Percentiles rank a stretch among this genome's conserved stretches.
Evolutionary conservation across 2,113 vertebrate genomes (phyloP).

Genomic region (Corythornis vintsioides): DNA sequence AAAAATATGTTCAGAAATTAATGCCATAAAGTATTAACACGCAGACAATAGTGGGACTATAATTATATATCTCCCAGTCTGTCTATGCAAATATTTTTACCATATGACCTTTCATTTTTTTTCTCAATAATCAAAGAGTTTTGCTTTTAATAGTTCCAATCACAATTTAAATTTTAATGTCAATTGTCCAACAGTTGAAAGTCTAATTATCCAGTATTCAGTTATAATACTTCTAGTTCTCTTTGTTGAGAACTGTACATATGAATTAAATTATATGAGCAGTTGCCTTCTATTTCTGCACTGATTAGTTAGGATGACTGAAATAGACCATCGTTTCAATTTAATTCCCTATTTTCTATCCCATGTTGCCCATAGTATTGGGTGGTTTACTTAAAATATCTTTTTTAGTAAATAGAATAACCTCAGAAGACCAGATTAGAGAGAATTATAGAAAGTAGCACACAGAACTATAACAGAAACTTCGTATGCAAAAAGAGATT

Average conservation of each 20-base stretch:
- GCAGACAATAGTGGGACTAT: slow-evolving; percentile 37
- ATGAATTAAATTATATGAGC: slow-evolving; percentile 52
- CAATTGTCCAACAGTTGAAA: slow-evolving; percentile 51
- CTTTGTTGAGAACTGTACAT: slow-evolving; percentile 8
- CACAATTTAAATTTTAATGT: not conserved
- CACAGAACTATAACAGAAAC: not conserved
- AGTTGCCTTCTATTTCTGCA: slow-evolving; percentile 12
- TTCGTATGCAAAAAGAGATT: not conserved
- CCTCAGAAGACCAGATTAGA: slow-evolving; percentile 24
- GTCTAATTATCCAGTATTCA: slow-evolving; percentile 24
- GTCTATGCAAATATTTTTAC: slow-evolving; percentile 46
- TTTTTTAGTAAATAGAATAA: slow-evolving; percentile 52
- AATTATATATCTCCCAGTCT: slow-evolving; percentile 39
- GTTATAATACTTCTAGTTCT: not conserved
- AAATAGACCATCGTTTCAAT: slow-evolving; percentile 1
- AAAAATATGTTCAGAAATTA: slow-evolving; percentile 59
- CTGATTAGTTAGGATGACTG: not conserved
- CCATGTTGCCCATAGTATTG: not conserved
- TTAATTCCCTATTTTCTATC: slow-evolving; percentile 23
- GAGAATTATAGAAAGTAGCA: not conserved
- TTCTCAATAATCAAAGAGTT: slow-evolving; percentile 41
- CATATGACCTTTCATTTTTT: not conserved
- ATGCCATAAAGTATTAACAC: slow-evolving; percentile 31
- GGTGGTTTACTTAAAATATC: slow-evolving; percentile 17
- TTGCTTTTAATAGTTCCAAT: slow-evolving; percentile 21